Percentiles rank a stretch among this genome's conserved stretches.
Evolutionary conservation across 2,113 vertebrate genomes (phyloP).

Genomic region (Cochlearius cochlearius): DNA sequence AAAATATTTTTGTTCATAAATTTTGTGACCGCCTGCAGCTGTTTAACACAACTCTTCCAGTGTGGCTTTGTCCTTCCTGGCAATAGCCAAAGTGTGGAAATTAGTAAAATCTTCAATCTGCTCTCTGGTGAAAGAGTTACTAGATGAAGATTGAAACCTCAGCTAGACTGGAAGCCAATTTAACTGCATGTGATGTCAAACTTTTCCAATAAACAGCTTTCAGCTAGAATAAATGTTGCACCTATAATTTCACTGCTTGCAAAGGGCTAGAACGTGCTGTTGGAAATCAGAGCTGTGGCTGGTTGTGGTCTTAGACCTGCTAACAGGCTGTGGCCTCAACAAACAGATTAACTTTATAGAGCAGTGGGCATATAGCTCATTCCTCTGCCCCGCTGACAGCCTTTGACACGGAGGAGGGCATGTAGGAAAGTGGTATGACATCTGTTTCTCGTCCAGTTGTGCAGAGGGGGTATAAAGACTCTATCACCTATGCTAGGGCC

Average conservation of each 20-base stretch:
- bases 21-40: neutral
- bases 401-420: neutral
- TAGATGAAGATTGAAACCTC: neutral
- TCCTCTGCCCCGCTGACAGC: neutral
- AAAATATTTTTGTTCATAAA: neutral
- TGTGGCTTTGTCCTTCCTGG: neutral
- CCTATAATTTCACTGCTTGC: neutral
- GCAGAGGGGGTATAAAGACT: neutral
- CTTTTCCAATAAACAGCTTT: neutral
- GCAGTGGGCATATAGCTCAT: neutral
- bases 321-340: neutral
- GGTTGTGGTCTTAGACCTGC: neutral
- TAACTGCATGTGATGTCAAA: neutral
- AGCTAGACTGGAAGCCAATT: neutral
- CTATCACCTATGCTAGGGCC: slow-evolving; percentile 4
- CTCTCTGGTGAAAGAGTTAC: neutral
- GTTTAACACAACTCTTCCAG: neutral
- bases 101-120: neutral
- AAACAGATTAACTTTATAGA: neutral
- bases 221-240: neutral
- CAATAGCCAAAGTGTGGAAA: neutral
- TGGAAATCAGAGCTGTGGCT: neutral
- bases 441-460: slow-evolving; percentile 36
- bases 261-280: neutral
- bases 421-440: neutral